phyloP scores from a whole-genome alignment of 2,888 invertebrate species.

The Nebria brevicollis region DNA sequence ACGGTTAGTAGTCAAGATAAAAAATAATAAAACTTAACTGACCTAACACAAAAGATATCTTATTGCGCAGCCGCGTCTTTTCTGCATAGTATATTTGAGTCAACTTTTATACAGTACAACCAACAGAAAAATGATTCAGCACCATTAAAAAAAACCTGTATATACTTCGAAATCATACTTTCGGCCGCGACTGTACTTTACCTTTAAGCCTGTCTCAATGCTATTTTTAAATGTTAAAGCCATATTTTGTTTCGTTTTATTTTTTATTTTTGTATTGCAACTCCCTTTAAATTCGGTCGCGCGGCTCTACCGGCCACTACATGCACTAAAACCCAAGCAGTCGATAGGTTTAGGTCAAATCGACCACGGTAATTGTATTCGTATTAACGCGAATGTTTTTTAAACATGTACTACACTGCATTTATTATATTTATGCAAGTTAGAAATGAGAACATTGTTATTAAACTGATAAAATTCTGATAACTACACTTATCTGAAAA shows the following conservation, averaged over 20 bases:
- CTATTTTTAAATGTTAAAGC: not conserved
- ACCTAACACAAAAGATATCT: not conserved
- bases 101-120: not conserved
- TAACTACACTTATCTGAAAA: not conserved
- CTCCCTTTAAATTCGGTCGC: not conserved
- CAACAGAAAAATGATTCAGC: not conserved
- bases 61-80: not conserved
- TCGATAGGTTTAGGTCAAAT: no score
- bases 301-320: no score
- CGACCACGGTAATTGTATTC: no score
- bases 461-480: not conserved
- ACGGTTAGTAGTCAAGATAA: not conserved
- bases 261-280: not conserved
- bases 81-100: not conserved
- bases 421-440: no score
- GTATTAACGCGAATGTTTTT: no score
- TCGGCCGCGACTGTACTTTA: not conserved
- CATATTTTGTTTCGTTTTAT: not conserved
- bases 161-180: not conserved
- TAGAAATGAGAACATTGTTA: no score
- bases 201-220: constrained; percentile 1
- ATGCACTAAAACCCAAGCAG: no score
- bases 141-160: not conserved
- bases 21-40: not conserved
- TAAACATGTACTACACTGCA: no score